A percentile compares a stretch with the other conserved stretches of the same genome.
These are phyloP conservation scores for Polymixis flavicincta DNA, from an alignment of 2,888 invertebrate genomes.

Conservation along the genomic window DNA sequence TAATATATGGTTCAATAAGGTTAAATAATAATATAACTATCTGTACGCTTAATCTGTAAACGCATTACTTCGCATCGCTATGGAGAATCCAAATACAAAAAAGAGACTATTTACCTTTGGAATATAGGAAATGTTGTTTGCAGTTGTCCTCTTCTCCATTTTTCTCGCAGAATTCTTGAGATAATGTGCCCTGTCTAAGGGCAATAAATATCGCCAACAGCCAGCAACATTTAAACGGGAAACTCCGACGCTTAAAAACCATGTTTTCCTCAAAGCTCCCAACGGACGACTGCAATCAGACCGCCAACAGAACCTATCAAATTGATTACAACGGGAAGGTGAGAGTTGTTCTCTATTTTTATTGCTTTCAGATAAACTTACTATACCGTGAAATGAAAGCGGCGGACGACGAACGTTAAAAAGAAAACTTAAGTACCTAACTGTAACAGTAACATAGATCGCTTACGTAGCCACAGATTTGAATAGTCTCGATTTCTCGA, in stretches of 20 bases:
- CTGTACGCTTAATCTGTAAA: neutral
- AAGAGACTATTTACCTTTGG: constrained; percentile 69
- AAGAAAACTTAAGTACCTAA: constrained; percentile 71
- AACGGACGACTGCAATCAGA: constrained; percentile 73
- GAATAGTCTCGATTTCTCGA: constrained; percentile 11
- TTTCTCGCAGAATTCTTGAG: constrained; percentile 78
- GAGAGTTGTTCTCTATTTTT: constrained; percentile 75
- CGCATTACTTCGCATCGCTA: constrained; percentile 34
- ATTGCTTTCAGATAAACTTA: constrained; percentile 77
- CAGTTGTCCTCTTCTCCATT: constrained; percentile 70
- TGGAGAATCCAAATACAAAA: neutral
- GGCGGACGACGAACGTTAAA: constrained; percentile 66
- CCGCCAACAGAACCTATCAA: constrained; percentile 71
- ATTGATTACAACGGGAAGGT: constrained; percentile 80
- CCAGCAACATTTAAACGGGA: constrained; percentile 77
- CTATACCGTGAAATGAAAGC: constrained; percentile 85
- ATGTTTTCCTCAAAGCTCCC: constrained; percentile 78
- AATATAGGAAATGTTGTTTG: constrained; percentile 69
- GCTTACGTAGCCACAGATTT: constrained; percentile 24
- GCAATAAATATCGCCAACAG: constrained; percentile 75
- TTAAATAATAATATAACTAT: constrained; percentile 6
- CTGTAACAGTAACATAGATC: constrained; percentile 63
- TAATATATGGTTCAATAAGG: neutral
- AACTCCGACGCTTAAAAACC: constrained; percentile 75
- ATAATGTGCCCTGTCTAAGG: constrained; percentile 68